These are phyloP conservation scores for Toxotes chatareus DNA, from an alignment of 2,113 vertebrate species.

Conservation along the genomic window DNA sequence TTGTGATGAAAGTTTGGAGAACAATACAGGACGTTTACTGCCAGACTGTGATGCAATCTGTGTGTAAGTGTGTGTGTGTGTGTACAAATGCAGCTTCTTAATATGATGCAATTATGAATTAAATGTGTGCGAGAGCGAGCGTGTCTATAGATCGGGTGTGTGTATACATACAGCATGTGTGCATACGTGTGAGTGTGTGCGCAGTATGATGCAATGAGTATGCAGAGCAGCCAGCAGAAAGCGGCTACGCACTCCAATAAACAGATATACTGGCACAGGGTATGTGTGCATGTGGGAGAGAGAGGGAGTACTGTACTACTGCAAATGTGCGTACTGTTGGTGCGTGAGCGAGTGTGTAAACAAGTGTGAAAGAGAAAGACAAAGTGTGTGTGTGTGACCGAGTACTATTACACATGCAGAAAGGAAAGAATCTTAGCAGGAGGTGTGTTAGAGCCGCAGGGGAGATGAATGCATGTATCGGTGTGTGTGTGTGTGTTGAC, in stretches of 20 bases:
- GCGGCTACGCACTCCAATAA: slow-evolving; percentile 48
- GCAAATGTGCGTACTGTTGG: slow-evolving; percentile 54
- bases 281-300: slow-evolving; percentile 28
- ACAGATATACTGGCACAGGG: slow-evolving; percentile 46
- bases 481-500: slow-evolving; percentile 44
- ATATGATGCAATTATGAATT: slow-evolving; percentile 53
- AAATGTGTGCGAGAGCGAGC: slow-evolving; percentile 5
- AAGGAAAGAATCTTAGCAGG: slow-evolving; percentile 64
- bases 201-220: slow-evolving; percentile 52
- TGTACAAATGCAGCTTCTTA: not conserved
- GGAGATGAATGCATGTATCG: slow-evolving; percentile 38
- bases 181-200: not conserved
- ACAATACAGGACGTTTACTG: slow-evolving; percentile 47
- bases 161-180: not conserved
- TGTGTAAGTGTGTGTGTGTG: slow-evolving; percentile 39
- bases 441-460: slow-evolving; percentile 60
- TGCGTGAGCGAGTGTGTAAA: slow-evolving; percentile 68
- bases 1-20: slow-evolving; percentile 46
- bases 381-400: slow-evolving; percentile 43
- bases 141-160: slow-evolving; percentile 48
- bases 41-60: slow-evolving; percentile 60
- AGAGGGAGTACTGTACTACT: slow-evolving; percentile 55
- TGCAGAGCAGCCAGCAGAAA: slow-evolving; percentile 48
- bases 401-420: slow-evolving; percentile 63
- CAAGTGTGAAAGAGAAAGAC: slow-evolving; percentile 68